Evolutionary conservation across 2,888 invertebrate genomes (phyloP), one percentile per base, ranked within the genome.

Genomic region (Cacoxenus indagator): DNA sequence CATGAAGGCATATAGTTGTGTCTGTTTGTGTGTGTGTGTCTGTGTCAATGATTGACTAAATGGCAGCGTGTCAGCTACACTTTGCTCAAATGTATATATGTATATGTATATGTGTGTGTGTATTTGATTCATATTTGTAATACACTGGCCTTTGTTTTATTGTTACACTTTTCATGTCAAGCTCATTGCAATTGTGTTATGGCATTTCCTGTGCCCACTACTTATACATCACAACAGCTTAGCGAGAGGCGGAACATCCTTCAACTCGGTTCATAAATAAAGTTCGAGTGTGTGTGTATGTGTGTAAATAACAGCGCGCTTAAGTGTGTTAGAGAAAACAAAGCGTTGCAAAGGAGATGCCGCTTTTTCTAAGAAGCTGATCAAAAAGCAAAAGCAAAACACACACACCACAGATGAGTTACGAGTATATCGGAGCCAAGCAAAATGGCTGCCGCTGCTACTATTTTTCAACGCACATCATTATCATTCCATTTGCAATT

Each of bases 401-500:
- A 51, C 51, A 26, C 55, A 27, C 4, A 6, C n/a, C n/a, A n/a
- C n/a, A n/a, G n/a, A n/a, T n/a, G n/a, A n/a, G n/a, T n/a, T n/a
- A n/a, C n/a, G n/a, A n/a, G n/a, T n/a, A n/a, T n/a, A n/a, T n/a
- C n/a, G n/a, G n/a, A n/a, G n/a, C n/a, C n/a, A n/a, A n/a, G n/a
- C n/a, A n/a, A n/a, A n/a, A n/a, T n/a, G n/a, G n/a, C 26, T 8
- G 19, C 24, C 45, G 37, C 24, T 54, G n/a, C 68, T 66, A 75
- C 73, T 81, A 73, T 75, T 79, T 77, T 79, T 81, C 73, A 76
- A 81, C 78, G 78, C 83, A 84, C 81, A 83, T 83, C 83, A 83
- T 83, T 83, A 84, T 84, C 84, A 83, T 83, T 83, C 83, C 84
- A 81, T 84, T 83, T 83, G 83, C 76, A 76, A 82, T 83, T 83